phyloP scores from a whole-genome alignment of 1,140 invertebrate genomes.

The Drosophila chauvacae region DNA sequence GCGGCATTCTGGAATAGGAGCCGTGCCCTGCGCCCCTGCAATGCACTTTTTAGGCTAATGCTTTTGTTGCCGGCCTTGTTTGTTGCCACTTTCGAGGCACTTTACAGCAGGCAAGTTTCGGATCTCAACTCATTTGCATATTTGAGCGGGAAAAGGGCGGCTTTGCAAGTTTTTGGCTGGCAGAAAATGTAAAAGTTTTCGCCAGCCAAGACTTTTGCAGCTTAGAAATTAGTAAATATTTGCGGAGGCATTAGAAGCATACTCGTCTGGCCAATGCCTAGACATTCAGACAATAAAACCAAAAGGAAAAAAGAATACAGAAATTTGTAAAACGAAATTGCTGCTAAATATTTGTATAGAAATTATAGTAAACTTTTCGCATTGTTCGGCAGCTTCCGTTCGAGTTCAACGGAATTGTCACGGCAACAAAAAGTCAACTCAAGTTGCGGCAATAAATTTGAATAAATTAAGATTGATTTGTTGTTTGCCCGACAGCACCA shows the following conservation, averaged over 20 bases:
- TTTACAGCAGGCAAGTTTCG: constrained; percentile 54
- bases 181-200: constrained; percentile 49
- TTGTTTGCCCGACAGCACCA: constrained; percentile 42
- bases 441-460: constrained; percentile 67
- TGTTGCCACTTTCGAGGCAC: constrained; percentile 64
- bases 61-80: constrained; percentile 55
- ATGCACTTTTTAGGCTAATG: constrained; percentile 75
- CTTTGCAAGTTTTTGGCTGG: constrained; percentile 42
- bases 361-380: constrained; percentile 34
- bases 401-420: constrained; percentile 19
- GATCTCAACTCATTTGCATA: constrained; percentile 69
- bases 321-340: constrained; percentile 14
- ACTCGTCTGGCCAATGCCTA: constrained; percentile 35
- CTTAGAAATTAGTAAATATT: constrained; percentile 60
- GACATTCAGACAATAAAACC: constrained; percentile 10
- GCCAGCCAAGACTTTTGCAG: constrained; percentile 16
- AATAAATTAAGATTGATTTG: constrained; percentile 77
- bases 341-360: constrained; percentile 42
- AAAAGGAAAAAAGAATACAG: neutral
- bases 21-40: neutral
- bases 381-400: constrained; percentile 47
- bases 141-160: constrained; percentile 48
- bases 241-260: constrained; percentile 39
- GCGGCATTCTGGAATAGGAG: constrained; percentile 10
- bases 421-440: constrained; percentile 32